phyloP scores from a whole-genome alignment of 2,113 vertebrate species.

The Passer domesticus region DNA sequence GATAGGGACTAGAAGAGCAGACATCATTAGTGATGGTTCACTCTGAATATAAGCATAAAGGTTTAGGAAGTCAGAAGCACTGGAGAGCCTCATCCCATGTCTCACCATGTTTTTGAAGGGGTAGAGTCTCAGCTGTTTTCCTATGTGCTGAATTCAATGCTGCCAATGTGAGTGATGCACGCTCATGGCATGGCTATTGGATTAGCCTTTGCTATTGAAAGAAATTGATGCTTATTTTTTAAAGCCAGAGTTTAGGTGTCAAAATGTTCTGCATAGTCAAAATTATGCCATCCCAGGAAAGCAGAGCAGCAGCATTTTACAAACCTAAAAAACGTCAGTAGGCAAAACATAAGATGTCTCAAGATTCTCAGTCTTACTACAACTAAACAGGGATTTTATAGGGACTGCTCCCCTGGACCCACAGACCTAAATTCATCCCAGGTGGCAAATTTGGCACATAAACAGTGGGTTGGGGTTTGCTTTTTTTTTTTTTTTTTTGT shows the following conservation, averaged over 20 bases:
- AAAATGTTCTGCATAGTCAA: neutral
- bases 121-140: neutral
- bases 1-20: neutral
- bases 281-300: neutral
- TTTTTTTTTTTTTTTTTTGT: neutral
- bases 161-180: neutral
- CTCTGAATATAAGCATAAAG: neutral
- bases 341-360: neutral
- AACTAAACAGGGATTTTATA: neutral
- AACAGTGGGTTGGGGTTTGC: neutral
- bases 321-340: neutral
- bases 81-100: neutral
- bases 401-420: neutral
- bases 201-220: neutral
- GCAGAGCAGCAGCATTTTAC: neutral
- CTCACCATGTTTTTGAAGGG: neutral
- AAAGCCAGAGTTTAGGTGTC: neutral
- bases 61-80: neutral
- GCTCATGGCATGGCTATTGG: neutral
- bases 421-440: constrained; percentile 13
- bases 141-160: neutral
- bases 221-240: neutral
- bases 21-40: neutral
- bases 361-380: neutral
- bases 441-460: neutral